Conservation (phyloP, 2,797 vertebrate species). For the Borostomias antarcticus region DNA sequence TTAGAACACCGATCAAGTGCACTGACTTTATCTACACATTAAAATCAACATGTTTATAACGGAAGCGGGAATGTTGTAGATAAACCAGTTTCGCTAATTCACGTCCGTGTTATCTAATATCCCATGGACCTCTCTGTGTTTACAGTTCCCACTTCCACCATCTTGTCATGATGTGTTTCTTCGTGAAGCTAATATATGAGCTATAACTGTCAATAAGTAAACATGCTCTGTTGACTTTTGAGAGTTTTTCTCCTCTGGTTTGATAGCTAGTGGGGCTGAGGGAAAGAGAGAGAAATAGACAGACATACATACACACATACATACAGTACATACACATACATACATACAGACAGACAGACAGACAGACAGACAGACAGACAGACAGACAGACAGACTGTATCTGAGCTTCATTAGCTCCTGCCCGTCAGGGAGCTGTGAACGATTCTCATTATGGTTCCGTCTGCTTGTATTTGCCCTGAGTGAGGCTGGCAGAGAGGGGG, state of each 20-base stretch:
- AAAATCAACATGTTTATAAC: too few species aligned
- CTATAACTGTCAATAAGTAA: conserved; percentile 12
- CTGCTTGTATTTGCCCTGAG: neutral
- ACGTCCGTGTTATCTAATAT: too few species aligned
- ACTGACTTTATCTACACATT: too few species aligned
- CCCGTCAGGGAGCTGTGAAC: neutral
- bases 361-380: neutral
- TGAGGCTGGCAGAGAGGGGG: neutral
- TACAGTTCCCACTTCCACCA: too few species aligned
- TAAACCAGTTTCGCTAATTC: too few species aligned
- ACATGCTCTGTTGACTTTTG: conserved; percentile 8
- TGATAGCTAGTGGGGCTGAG: neutral
- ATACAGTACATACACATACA: too few species aligned
- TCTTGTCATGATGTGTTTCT: too few species aligned
- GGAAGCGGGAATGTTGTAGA: too few species aligned
- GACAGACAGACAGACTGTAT: conserved; percentile 4
- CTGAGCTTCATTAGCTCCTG: neutral
- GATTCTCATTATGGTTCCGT: conserved; percentile 1
- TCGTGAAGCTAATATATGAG: neutral
- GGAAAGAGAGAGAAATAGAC: neutral
- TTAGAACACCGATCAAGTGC: too few species aligned
- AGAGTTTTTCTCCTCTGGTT: neutral
- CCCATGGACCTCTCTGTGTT: too few species aligned
- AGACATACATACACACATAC: too few species aligned
- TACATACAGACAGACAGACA: too few species aligned